Base-by-base conservation (phyloP, 2,888 invertebrate genomes). In the Prionchulus punctatus region DNA sequence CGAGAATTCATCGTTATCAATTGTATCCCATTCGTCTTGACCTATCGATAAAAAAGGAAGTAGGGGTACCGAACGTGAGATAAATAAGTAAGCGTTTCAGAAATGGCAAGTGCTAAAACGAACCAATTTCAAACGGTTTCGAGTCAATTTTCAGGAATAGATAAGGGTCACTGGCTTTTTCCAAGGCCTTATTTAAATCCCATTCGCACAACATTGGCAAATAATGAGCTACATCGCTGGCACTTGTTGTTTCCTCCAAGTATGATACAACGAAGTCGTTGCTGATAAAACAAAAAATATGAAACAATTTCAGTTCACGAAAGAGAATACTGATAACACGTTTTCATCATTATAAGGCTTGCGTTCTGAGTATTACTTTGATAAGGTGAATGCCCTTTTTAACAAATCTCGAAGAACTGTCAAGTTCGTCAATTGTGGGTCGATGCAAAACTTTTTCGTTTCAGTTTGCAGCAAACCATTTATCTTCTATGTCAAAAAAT, bases 181-280 rank as follows among this genome's bases (percentile, higher is more conserved):
- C 80, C 75, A 94, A 90, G 60, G 94, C 94, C 59, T 91, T 90
- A 77, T 94, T 92, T 73, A 96, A 78, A 73, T 94, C 94, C 90
- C 90, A 94, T 70, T 94, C 94, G 18, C 90, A 91, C 49, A 90
- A 76, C 60, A 94, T 79, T 57, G 88, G 84, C 66, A 91, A 77
- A 72, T 85, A 88, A n/a, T n/a, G n/a, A 56, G 48, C 49, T 2
- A 45, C 48, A 2, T 31, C 55, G 31, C 18, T 31, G 2, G 30
- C 25, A 18, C 26, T 27, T 4, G 18, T 7, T 3, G 90, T 90
- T 65, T 81, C 79, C 57, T 85, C 83, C 72, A 86, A 80, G 73
- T 91, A 94, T 66, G 84, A 87, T 57, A 92, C 82, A 27, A 86
- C 83, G 71, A 94, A 92, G 70, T 91, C 90, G 55, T 81, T 81